phyloP scores from a whole-genome alignment of 2,888 invertebrate species.

The Steromphala cineraria region DNA sequence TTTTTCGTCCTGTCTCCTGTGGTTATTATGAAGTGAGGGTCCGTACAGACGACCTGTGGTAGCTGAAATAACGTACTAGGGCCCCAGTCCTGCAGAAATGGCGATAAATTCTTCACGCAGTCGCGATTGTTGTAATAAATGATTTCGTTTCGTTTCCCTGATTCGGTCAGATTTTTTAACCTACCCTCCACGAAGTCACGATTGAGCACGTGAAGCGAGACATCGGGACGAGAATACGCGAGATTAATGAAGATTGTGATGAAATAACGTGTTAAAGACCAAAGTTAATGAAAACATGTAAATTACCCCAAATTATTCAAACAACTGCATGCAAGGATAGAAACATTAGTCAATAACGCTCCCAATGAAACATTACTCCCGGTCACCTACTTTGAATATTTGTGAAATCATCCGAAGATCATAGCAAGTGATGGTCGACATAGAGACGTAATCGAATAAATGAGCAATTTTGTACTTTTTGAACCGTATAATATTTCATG shows the following conservation, averaged over 20 bases:
- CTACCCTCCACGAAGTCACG: constrained; percentile 2
- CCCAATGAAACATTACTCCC: background rate
- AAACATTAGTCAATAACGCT: background rate
- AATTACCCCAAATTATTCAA: constrained; percentile 11
- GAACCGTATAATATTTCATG: background rate
- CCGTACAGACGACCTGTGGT: background rate
- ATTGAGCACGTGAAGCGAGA: background rate
- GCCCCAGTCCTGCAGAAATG: background rate
- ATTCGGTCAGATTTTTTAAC: constrained; percentile 5
- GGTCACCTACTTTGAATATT: background rate
- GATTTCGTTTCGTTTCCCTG: background rate
- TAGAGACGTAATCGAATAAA: background rate
- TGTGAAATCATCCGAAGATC: background rate
- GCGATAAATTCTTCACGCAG: constrained; percentile 14
- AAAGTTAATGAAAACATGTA: constrained; percentile 8
- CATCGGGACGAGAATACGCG: constrained; percentile 9
- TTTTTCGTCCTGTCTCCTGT: constrained; percentile 3
- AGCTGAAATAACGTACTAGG: too few species aligned
- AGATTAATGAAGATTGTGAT: constrained; percentile 14
- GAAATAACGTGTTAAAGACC: constrained; percentile 11
- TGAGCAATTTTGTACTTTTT: background rate
- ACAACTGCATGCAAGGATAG: background rate
- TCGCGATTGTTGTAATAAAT: background rate
- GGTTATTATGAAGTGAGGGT: background rate
- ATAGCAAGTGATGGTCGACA: background rate